Evolutionary conservation across 2,797 vertebrate species (phyloP).

Genomic region (Gambusia yucatana): DNA sequence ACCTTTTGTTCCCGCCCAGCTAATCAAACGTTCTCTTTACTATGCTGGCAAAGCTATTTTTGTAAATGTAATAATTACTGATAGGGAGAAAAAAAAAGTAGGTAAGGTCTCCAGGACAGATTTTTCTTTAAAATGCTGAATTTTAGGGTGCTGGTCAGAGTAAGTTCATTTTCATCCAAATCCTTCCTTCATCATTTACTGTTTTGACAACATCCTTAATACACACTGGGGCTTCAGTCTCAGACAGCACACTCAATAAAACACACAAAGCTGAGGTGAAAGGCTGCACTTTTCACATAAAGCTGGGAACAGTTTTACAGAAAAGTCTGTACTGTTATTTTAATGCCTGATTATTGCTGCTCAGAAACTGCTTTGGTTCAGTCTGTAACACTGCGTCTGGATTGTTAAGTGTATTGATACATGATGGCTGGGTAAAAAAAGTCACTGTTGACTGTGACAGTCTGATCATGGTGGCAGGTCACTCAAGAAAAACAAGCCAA

Average conservation of each 20-base stretch:
- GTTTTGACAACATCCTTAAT: constrained; percentile 2
- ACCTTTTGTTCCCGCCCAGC: constrained; percentile 55
- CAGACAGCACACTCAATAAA: constrained; percentile 21
- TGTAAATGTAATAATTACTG: constrained; percentile 70
- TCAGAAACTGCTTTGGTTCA: constrained; percentile 42
- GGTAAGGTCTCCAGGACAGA: constrained; percentile 45
- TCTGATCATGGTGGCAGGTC: constrained; percentile 31
- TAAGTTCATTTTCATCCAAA: constrained; percentile 34
- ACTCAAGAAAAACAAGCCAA: constrained; percentile 31
- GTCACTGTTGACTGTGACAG: constrained; percentile 44
- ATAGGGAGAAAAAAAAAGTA: constrained; percentile 46
- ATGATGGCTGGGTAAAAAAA: constrained; percentile 7
- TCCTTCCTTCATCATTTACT: constrained; percentile 13
- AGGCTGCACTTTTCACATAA: constrained; percentile 15
- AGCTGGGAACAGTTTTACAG: background rate
- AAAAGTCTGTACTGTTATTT: constrained; percentile 4
- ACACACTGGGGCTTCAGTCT: constrained; percentile 6
- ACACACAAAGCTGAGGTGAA: constrained; percentile 1
- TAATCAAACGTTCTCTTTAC: constrained; percentile 63
- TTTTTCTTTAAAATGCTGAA: constrained; percentile 52
- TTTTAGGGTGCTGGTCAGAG: constrained; percentile 25
- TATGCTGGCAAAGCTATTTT: constrained; percentile 44
- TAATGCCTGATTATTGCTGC: constrained; percentile 11
- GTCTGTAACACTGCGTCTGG: constrained; percentile 24
- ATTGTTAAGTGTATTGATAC: constrained; percentile 6